Percentiles rank a stretch among this genome's conserved stretches.
phyloP scores from a whole-genome alignment of 1,140 invertebrate genomes.

The Rhynchophorus ferrugineus region DNA sequence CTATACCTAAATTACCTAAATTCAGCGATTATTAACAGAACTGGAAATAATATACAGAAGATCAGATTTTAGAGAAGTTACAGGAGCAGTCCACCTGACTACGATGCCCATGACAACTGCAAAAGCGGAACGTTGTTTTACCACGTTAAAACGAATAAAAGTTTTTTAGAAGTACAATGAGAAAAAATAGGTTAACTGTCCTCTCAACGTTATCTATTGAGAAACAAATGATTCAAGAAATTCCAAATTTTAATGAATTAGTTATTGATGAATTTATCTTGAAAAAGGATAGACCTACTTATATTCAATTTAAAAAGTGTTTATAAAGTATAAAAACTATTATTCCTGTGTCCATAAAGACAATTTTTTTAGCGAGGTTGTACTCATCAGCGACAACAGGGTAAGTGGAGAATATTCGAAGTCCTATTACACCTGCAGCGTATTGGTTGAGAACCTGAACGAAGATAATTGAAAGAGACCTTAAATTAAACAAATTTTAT shows the following conservation, averaged over 20 bases:
- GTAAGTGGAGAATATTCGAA: too few species aligned
- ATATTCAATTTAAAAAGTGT: conserved; percentile 4
- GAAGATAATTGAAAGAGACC: too few species aligned
- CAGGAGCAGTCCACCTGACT: conserved; percentile 10
- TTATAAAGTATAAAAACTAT: too few species aligned
- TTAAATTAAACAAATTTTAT: too few species aligned
- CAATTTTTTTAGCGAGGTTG: too few species aligned
- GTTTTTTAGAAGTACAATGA: conserved; percentile 31
- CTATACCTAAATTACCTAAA: conserved; percentile 10
- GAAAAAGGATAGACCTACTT: conserved; percentile 19
- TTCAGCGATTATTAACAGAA: conserved; percentile 8
- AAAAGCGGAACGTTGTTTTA: conserved; percentile 33
- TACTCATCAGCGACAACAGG: too few species aligned
- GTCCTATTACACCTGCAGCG: too few species aligned
- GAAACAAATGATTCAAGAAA: conserved; percentile 19
- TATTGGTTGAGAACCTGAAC: too few species aligned
- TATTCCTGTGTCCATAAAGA: background rate
- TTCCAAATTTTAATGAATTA: conserved; percentile 30
- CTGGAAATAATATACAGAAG: conserved; percentile 16
- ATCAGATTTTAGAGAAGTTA: conserved; percentile 15
- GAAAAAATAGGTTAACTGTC: conserved; percentile 28
- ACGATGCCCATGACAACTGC: conserved; percentile 32
- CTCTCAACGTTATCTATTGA: conserved; percentile 29
- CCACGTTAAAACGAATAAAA: conserved; percentile 36
- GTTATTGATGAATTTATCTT: conserved; percentile 29